These are phyloP conservation scores for Pseudococcus longispinus DNA, from an alignment of 2,888 invertebrate genomes.

Conservation along the genomic window DNA sequence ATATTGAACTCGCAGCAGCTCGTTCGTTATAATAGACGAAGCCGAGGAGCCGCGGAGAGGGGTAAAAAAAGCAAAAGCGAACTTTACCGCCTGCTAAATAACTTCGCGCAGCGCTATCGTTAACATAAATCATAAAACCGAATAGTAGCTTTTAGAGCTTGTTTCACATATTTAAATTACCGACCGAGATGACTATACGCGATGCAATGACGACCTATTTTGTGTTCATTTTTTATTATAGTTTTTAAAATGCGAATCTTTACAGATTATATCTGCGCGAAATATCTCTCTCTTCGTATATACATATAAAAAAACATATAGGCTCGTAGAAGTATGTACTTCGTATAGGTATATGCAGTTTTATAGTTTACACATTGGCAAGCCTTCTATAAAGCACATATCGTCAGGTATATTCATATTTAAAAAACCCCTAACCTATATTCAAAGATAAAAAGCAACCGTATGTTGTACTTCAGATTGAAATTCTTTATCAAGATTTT, in stretches of 20 bases:
- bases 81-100: constrained; percentile 42
- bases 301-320: neutral
- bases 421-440: constrained; percentile 53
- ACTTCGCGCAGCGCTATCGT: constrained; percentile 18
- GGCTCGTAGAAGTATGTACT: neutral
- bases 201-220: constrained; percentile 24
- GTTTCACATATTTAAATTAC: constrained; percentile 40
- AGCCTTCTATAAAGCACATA: neutral
- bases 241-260: constrained; percentile 30
- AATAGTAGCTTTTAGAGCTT: constrained; percentile 42
- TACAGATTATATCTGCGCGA: constrained; percentile 40
- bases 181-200: neutral
- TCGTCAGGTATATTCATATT: constrained; percentile 23
- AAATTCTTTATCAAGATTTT: constrained; percentile 56
- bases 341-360: too few species aligned
- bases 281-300: neutral
- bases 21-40: neutral
- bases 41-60: neutral
- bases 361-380: neutral
- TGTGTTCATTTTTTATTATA: constrained; percentile 25
- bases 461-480: constrained; percentile 51
- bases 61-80: constrained; percentile 3
- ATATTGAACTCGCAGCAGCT: constrained; percentile 21
- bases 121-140: constrained; percentile 45
- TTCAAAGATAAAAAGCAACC: constrained; percentile 54